Percentiles rank a stretch among this genome's conserved stretches.
Conservation (phyloP, 53 echinoderm and acorn worm genomes). For the Actinopyga echinites region DNA sequence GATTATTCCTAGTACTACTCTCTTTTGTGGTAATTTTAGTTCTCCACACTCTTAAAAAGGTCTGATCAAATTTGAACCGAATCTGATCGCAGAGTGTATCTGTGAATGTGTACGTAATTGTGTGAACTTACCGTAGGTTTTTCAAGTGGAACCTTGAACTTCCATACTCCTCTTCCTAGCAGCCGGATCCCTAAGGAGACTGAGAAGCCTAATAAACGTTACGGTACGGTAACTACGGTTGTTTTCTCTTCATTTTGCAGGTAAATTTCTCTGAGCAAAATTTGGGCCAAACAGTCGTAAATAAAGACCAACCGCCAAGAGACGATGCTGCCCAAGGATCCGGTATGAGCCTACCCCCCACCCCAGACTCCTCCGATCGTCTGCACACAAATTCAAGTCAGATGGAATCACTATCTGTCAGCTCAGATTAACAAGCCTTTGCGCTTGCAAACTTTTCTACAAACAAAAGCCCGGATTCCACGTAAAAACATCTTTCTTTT, state of each 20-base stretch:
- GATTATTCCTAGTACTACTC: too few species aligned
- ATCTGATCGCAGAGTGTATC: too few species aligned
- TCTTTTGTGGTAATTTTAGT: too few species aligned
- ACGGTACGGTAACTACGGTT: too few species aligned
- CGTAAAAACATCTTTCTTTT: slow-evolving; percentile 8
- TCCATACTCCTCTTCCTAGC: too few species aligned
- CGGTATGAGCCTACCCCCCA: slow-evolving; percentile 91
- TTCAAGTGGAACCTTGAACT: too few species aligned
- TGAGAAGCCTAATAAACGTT: too few species aligned
- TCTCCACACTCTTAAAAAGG: too few species aligned
- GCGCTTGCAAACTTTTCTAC: not conserved
- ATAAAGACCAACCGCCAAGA: slow-evolving; percentile 65
- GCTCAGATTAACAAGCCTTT: slow-evolving; percentile 15
- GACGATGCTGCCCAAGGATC: slow-evolving; percentile 78
- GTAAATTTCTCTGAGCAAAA: slow-evolving; percentile 94
- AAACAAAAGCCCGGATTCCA: not conserved
- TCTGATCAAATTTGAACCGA: too few species aligned
- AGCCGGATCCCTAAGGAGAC: too few species aligned
- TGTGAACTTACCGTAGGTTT: too few species aligned
- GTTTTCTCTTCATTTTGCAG: slow-evolving; percentile 42
- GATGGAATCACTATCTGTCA: slow-evolving; percentile 26
- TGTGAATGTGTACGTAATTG: too few species aligned
- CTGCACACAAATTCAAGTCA: slow-evolving; percentile 59
- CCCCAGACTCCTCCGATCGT: slow-evolving; percentile 89
- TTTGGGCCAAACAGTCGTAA: slow-evolving; percentile 64